Percentiles rank a stretch among this genome's conserved stretches.
These are phyloP conservation scores for Octopus sinensis DNA, from an alignment of 1,140 invertebrate species.

Conservation along the genomic window DNA sequence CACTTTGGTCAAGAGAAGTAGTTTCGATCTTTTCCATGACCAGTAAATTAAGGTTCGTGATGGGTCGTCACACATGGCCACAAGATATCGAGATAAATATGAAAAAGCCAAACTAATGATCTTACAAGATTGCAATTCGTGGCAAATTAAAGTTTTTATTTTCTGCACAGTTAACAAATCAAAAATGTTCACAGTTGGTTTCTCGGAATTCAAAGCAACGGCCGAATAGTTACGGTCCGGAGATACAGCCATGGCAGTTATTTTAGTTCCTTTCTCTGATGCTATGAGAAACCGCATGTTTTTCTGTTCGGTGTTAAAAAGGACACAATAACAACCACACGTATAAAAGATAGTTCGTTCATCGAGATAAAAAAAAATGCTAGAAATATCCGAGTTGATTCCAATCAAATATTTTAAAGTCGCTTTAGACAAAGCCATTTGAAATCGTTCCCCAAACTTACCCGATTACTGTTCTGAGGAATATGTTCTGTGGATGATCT, in stretches of 20 bases:
- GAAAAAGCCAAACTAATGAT: neutral
- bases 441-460: too few relatives aligned
- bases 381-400: conserved; percentile 49
- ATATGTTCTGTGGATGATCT: too few relatives aligned
- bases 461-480: too few relatives aligned
- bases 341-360: neutral
- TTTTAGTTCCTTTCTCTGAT: neutral
- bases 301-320: neutral
- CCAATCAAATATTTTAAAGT: conserved; percentile 56
- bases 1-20: neutral
- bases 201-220: neutral
- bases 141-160: neutral
- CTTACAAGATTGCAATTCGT: neutral
- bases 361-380: conserved; percentile 46
- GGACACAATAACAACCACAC: neutral
- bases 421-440: conserved; percentile 20
- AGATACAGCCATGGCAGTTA: conserved; percentile 1
- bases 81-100: neutral
- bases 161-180: neutral
- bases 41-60: neutral
- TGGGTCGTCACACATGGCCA: neutral
- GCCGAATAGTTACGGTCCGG: neutral
- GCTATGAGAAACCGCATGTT: neutral
- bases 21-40: neutral
- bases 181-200: neutral